Evolutionary conservation across 2,797 vertebrate species (phyloP).

Genomic region (Lindbergichthys nudifrons): DNA sequence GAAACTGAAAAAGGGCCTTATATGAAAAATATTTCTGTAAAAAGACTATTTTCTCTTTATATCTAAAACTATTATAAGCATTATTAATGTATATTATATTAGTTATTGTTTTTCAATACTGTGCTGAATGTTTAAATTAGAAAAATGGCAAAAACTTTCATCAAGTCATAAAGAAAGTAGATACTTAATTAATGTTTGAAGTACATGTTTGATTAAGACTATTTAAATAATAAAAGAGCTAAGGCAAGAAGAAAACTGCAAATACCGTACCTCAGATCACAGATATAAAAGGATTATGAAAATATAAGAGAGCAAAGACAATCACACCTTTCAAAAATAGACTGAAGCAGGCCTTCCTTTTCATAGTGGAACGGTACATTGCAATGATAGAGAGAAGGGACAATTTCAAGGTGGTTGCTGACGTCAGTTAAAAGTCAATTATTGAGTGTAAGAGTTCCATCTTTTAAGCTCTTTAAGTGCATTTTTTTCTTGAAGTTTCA

Average conservation of each 20-base stretch:
- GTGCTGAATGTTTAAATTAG: too few relatives aligned
- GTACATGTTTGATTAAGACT: background rate
- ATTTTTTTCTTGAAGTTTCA: background rate
- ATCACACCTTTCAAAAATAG: background rate
- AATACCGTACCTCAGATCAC: background rate
- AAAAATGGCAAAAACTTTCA: too few relatives aligned
- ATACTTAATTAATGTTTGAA: background rate
- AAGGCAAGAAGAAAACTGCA: background rate
- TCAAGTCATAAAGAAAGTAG: background rate
- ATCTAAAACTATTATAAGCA: too few relatives aligned
- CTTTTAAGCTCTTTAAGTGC: constrained; percentile 1
- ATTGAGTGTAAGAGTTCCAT: constrained; percentile 6
- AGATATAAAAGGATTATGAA: background rate
- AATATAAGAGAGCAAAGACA: background rate
- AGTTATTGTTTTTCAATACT: too few relatives aligned
- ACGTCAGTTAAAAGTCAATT: constrained; percentile 9
- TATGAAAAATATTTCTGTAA: too few relatives aligned
- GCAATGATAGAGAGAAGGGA: constrained; percentile 6
- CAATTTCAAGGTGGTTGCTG: constrained; percentile 26
- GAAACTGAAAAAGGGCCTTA: too few relatives aligned
- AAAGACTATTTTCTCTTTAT: too few relatives aligned
- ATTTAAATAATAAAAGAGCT: background rate
- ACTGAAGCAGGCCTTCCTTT: constrained; percentile 10
- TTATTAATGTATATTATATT: too few relatives aligned
- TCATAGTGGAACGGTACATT: background rate